Evolutionary conservation across 2,888 invertebrate species (phyloP).

Genomic region (Zhuqinia jingwanae): DNA sequence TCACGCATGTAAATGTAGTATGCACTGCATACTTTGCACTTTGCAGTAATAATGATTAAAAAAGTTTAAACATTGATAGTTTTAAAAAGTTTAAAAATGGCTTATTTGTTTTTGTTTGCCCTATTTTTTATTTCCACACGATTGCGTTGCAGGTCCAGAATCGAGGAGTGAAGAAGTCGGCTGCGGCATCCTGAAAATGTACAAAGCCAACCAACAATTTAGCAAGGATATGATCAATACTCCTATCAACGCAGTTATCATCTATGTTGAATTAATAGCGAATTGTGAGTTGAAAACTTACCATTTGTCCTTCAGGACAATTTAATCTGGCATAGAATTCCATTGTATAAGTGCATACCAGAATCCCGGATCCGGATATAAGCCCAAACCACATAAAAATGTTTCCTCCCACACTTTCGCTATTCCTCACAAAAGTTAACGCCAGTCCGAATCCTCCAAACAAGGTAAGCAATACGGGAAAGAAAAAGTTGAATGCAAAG

Average conservation of each 20-base stretch:
- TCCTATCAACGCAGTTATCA: too few relatives aligned
- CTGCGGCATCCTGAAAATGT: constrained; percentile 80
- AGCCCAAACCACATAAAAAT: constrained; percentile 92
- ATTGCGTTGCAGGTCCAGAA: constrained; percentile 80
- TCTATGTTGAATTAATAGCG: too few relatives aligned
- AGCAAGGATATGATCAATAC: constrained; percentile 3
- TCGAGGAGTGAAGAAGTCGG: constrained; percentile 83
- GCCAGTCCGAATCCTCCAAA: constrained; percentile 87
- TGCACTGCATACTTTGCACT: too few relatives aligned
- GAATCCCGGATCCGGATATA: constrained; percentile 88
- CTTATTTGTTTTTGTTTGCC: too few relatives aligned
- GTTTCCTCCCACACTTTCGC: constrained; percentile 85
- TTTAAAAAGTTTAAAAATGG: background rate
- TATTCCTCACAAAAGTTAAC: constrained; percentile 82
- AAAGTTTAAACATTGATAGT: too few relatives aligned
- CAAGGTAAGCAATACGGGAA: constrained; percentile 90
- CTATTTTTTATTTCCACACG: constrained; percentile 69
- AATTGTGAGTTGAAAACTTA: background rate
- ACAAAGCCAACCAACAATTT: constrained; percentile 42
- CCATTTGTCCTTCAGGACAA: constrained; percentile 83
- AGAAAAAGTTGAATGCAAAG: constrained; percentile 91
- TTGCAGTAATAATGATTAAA: too few relatives aligned
- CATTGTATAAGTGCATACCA: constrained; percentile 90
- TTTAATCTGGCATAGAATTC: constrained; percentile 92
- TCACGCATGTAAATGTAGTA: too few relatives aligned